Base-by-base conservation (phyloP, 1,140 invertebrate species). In the Telenomus remus region DNA sequence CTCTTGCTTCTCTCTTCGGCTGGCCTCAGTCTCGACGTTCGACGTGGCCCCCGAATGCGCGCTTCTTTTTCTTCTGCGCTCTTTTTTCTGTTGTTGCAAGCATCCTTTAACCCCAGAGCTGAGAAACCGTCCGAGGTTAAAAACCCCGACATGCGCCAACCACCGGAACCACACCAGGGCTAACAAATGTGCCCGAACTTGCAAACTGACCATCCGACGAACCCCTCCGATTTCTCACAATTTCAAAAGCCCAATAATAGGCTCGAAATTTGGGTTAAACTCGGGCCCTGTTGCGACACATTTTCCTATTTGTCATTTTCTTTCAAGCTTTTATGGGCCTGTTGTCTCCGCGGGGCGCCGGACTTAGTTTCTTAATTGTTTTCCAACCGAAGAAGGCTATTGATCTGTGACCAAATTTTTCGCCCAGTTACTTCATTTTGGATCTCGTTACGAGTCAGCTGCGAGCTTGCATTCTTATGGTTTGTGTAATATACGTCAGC, bases 41-140 rank as follows among this genome's bases (percentile, higher is more conserved):
- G 79, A 76, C 74, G 71, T 78, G 72, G 79, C 78, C 78, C 78
- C 77, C 79, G 51, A 71, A 79, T 51, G 48, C 65, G 60, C 73
- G 49, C 54, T 61, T 72, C 74, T 73, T 80, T 80, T 72, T 75
- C 75, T 63, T 69, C 35, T 60, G 60, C 43, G 53, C 16, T 61
- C 42, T 47, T 46, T 44, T 46, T 44, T 57, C 66, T 55, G 34
- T 39, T n/a, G n/a, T 39, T 53, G 75, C 71, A 61, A 74, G 73
- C 43, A 12, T 76, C 80, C 79, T 75, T 74, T 69, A 74, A 66
- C 57, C 37, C 19, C 19, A 8, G 48, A 12, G 35, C 43, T 14
- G 11, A 53, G 15, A 48, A 65, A 55, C 43, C 48, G 44, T 39
- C 27, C n/a, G 14, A 11, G 34, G 51, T 9, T 14, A 39, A 33